Base-by-base conservation (phyloP, 1,140 invertebrate species). In the Dendroctonus ponderosae region DNA sequence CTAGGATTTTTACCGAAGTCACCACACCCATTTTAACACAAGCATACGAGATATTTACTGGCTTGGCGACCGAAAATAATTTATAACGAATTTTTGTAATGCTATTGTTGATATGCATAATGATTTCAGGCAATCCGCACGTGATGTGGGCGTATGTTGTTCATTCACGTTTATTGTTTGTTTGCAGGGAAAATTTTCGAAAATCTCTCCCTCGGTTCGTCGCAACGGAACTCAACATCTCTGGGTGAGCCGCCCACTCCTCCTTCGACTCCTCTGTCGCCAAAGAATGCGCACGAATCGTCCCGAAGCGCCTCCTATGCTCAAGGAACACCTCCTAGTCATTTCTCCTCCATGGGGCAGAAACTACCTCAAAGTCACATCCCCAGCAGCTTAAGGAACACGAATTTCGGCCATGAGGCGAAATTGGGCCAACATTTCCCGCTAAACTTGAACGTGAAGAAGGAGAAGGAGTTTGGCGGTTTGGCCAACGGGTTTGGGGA, bases 131-230 rank as follows among this genome's bases (percentile, higher is more conserved):
- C 26, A 26, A 26, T 26, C 26, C 26, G 26, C 26, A 26, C 26
- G 26, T 26, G 26, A 26, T 26, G 26, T 26, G 26, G 26, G 26
- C 44, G 44, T 11, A 9, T 11, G 12, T 14, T 9, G 44, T 46
- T 46, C 4, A 46, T 46, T 46, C 9, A 9, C 44, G 9, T 46
- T 46, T 11, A 46, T 9, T 46, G 12, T 56, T 37, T 4, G 46
- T 59, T 59, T 78, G 46, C 74, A 78, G 78, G 77, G 60, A 77
- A 78, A 76, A 75, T 79, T 48, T 72, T 77, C 64, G 77, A 78
- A 66, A 79, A 77, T 63, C 70, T 78, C 26, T 71, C 75, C 7
- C 53, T 77, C 9, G 72, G 72, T 40, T 70, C 71, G 26, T 71
- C 72, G 39, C 54, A 69, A 38, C 58, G 51, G 3, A 66, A 72